These are phyloP conservation scores for Lacanobia wlatinum DNA, from an alignment of 2,888 invertebrate species.

Conservation along the genomic window DNA sequence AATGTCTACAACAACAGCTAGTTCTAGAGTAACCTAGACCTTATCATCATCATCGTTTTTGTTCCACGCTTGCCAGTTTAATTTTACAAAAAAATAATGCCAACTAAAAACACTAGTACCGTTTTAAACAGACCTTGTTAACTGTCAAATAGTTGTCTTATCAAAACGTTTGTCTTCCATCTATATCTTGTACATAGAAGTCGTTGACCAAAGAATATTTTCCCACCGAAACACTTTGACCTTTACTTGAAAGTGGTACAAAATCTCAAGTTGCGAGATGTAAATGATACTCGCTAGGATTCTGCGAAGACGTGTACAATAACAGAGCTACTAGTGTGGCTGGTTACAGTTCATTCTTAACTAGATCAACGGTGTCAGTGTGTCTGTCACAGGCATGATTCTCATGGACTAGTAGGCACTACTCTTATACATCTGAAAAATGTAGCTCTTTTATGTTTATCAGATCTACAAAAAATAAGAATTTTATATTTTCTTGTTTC, in stretches of 20 bases:
- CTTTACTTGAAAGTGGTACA: conserved; percentile 39
- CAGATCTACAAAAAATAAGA: background rate
- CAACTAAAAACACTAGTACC: conserved; percentile 17
- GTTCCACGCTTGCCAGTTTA: too few species aligned
- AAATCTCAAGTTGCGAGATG: conserved; percentile 43
- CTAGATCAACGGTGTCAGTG: conserved; percentile 9
- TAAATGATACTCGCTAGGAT: conserved; percentile 44
- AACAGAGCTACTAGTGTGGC: conserved; percentile 22
- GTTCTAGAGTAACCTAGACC: too few species aligned
- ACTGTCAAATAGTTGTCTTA: conserved; percentile 29
- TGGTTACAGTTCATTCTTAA: conserved; percentile 13
- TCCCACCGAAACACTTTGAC: conserved; percentile 54
- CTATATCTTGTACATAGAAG: conserved; percentile 37
- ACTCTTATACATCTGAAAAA: too few species aligned
- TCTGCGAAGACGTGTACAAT: conserved; percentile 43
- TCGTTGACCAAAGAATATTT: conserved; percentile 50
- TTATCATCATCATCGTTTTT: too few species aligned
- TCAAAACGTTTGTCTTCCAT: conserved; percentile 34
- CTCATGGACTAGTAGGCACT: background rate
- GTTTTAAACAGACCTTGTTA: conserved; percentile 29
- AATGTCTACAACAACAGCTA: too few species aligned
- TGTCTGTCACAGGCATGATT: conserved; percentile 6
- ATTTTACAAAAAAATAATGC: background rate
- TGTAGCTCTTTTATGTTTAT: too few species aligned
- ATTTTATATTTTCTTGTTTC: background rate